A percentile compares a stretch with the other conserved stretches of the same genome.
phyloP scores from a whole-genome alignment of 2,797 vertebrate genomes.

The Onychomys arenicola region DNA sequence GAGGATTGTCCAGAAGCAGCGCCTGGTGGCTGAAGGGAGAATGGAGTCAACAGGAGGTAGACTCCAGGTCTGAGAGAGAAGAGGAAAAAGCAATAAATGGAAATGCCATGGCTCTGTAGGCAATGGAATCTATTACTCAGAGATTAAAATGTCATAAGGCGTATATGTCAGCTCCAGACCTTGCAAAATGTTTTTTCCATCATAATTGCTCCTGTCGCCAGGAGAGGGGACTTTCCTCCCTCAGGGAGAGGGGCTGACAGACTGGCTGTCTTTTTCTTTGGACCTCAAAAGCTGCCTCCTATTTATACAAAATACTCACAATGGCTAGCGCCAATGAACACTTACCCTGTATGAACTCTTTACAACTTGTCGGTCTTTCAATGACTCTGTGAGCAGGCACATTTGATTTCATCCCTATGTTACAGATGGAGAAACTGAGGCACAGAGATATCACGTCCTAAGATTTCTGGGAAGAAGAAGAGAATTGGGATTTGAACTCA shows the following conservation, averaged over 20 bases:
- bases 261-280: constrained; percentile 39
- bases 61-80: constrained; percentile 66
- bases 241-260: background rate
- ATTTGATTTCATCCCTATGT: background rate
- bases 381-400: background rate
- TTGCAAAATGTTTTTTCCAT: constrained; percentile 73
- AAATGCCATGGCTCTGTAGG: constrained; percentile 62
- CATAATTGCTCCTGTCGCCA: constrained; percentile 53
- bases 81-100: constrained; percentile 77
- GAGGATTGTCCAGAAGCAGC: background rate
- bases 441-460: background rate
- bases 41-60: constrained; percentile 5
- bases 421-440: background rate
- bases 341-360: background rate
- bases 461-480: background rate
- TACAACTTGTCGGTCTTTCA: background rate
- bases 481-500: background rate
- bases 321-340: background rate
- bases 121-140: constrained; percentile 80
- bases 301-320: background rate
- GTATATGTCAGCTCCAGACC: constrained; percentile 52
- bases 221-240: constrained; percentile 24
- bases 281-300: background rate
- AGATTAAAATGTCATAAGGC: constrained; percentile 77
- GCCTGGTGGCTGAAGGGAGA: constrained; percentile 19